Conservation (phyloP, 2,113 vertebrate genomes). For the Siniperca chuatsi region DNA sequence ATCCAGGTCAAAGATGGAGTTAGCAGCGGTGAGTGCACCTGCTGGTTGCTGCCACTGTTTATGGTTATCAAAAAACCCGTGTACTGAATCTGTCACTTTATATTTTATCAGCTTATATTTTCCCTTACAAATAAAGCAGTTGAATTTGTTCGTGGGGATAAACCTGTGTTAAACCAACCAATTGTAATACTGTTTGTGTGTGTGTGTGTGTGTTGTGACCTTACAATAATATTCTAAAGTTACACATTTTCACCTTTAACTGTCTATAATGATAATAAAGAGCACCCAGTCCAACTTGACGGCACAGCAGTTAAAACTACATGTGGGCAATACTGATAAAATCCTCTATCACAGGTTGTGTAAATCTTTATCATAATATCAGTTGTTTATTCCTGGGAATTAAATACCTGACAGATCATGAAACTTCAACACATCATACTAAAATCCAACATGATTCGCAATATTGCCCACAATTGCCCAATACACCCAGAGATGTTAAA, state of each 20-base stretch:
- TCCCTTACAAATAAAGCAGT: not conserved
- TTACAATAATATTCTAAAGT: not conserved
- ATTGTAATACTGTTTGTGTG: not conserved
- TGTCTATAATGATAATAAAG: not conserved
- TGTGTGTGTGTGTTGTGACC: not conserved
- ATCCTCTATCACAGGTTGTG: not conserved
- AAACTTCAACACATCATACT: not conserved
- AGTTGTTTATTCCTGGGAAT: not conserved
- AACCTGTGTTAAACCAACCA: too few species aligned
- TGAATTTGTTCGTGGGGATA: not conserved
- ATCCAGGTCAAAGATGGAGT: conserved; percentile 73
- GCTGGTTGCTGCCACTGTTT: not conserved
- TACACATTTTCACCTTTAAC: not conserved
- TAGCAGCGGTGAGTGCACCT: conserved; percentile 72
- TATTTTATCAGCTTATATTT: not conserved
- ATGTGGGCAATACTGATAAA: not conserved
- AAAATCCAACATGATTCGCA: not conserved
- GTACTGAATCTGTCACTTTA: not conserved
- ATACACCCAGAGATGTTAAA: not conserved
- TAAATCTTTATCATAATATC: not conserved
- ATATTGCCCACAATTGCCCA: not conserved
- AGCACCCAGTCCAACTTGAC: not conserved
- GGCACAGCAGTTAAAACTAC: not conserved
- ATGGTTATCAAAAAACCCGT: not conserved
- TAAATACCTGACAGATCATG: not conserved